phyloP scores from a whole-genome alignment of 2,888 invertebrate genomes.

The Standfussiana lucernea region DNA sequence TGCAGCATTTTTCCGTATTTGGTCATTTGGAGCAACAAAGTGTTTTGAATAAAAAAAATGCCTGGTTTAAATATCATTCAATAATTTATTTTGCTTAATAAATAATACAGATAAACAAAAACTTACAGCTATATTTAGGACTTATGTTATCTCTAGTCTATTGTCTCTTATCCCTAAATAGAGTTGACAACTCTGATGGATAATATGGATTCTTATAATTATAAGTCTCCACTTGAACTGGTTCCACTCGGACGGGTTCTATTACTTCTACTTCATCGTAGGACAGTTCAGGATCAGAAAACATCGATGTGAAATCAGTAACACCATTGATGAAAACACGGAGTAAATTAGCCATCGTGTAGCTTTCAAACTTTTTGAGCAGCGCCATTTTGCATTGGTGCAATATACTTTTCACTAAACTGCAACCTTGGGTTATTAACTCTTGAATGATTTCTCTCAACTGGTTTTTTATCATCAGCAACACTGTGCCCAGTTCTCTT shows the following conservation, averaged over 20 bases:
- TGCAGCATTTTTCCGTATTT: neutral
- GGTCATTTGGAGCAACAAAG: neutral
- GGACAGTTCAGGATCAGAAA: conserved; percentile 4
- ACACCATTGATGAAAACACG: conserved; percentile 74
- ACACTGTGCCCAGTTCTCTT: conserved; percentile 69
- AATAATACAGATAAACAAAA: neutral
- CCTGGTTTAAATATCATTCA: neutral
- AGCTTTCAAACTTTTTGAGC: conserved; percentile 74
- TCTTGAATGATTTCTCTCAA: conserved; percentile 76
- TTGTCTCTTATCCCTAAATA: conserved; percentile 32
- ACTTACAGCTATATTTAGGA: neutral
- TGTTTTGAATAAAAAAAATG: neutral
- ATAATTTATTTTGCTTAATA: conserved; percentile 15
- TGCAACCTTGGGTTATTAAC: conserved; percentile 68
- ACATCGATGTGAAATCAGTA: conserved; percentile 70
- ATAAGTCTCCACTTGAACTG: conserved; percentile 32
- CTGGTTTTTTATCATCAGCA: conserved; percentile 74
- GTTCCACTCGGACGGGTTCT: neutral
- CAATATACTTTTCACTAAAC: conserved; percentile 68
- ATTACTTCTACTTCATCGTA: conserved; percentile 5
- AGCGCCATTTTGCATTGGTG: conserved; percentile 75
- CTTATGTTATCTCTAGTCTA: neutral
- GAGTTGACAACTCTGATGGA: neutral
- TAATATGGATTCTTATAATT: conserved; percentile 33
- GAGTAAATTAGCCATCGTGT: conserved; percentile 76